phyloP scores from a whole-genome alignment of 2,797 vertebrate genomes.

The Decapterus maruadsi region DNA sequence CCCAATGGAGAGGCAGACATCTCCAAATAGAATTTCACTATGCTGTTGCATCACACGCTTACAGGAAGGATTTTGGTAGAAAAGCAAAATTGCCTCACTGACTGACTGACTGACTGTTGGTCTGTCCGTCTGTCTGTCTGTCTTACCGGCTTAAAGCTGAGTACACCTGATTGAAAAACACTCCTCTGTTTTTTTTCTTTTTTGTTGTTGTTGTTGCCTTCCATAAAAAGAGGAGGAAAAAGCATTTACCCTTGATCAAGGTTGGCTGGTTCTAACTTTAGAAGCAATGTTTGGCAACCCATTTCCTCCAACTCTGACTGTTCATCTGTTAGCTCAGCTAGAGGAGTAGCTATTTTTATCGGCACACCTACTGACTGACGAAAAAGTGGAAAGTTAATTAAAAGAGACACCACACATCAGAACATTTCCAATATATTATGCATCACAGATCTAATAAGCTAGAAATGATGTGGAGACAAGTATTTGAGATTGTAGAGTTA shows the following conservation, averaged over 20 bases:
- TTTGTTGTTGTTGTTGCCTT: conserved; percentile 56
- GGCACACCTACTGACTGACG: conserved; percentile 64
- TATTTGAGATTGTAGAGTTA: conserved; percentile 7
- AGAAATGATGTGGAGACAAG: conserved; percentile 17
- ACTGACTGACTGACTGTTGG: conserved; percentile 42
- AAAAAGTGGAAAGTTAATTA: conserved; percentile 72
- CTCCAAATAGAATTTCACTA: conserved; percentile 89
- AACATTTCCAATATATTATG: conserved; percentile 38
- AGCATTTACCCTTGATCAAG: conserved; percentile 83
- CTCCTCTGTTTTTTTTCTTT: conserved; percentile 54
- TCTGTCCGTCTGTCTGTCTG: conserved; percentile 32
- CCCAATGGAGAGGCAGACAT: conserved; percentile 85
- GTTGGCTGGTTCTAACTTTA: conserved; percentile 82
- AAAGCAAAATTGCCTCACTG: conserved; percentile 75
- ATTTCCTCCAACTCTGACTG: conserved; percentile 75
- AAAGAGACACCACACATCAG: conserved; percentile 59
- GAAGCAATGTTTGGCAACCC: conserved; percentile 79
- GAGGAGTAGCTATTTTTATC: conserved; percentile 77
- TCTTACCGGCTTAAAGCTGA: conserved; percentile 51
- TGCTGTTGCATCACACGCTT: conserved; percentile 85
- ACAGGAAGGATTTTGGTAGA: conserved; percentile 82
- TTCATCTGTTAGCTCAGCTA: conserved; percentile 77
- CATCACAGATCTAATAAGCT: conserved; percentile 39
- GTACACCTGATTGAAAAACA: conserved; percentile 67
- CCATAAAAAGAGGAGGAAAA: conserved; percentile 59